Conservation (phyloP, 2,113 vertebrate species). For the Leucopsar rothschildi region DNA sequence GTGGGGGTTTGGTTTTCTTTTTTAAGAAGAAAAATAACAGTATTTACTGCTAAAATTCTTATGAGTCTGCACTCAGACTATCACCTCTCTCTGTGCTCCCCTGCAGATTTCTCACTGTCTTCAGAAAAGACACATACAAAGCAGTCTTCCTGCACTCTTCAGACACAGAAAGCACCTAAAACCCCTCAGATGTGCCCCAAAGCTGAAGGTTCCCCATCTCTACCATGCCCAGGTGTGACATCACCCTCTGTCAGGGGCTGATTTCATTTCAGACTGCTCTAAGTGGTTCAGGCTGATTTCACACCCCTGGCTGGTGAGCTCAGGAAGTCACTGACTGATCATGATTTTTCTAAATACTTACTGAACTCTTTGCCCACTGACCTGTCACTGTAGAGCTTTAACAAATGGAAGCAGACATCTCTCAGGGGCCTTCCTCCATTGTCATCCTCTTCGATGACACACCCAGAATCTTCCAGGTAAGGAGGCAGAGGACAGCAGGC, state of each 20-base stretch:
- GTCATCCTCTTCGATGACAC: slow-evolving; percentile 56
- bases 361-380: not conserved
- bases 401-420: slow-evolving; percentile 92
- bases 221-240: not conserved
- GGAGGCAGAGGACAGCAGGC: slow-evolving; percentile 88
- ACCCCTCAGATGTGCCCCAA: not conserved
- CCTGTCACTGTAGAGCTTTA: slow-evolving; percentile 96
- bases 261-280: not conserved
- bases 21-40: not conserved
- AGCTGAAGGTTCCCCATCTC: not conserved
- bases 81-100: accelerated
- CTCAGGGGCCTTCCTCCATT: slow-evolving; percentile 70
- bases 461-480: slow-evolving; percentile 78
- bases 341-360: not conserved
- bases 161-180: not conserved
- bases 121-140: not conserved
- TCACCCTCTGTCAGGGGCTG: too few species aligned
- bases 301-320: accelerated
- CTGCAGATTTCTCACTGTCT: not conserved
- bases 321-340: not conserved
- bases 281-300: not conserved
- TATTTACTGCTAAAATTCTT: not conserved
- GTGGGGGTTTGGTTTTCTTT: accelerated
- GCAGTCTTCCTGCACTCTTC: not conserved
- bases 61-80: not conserved